Base-by-base conservation (phyloP, 2,888 invertebrate species). In the Plagiodera versicolora region DNA sequence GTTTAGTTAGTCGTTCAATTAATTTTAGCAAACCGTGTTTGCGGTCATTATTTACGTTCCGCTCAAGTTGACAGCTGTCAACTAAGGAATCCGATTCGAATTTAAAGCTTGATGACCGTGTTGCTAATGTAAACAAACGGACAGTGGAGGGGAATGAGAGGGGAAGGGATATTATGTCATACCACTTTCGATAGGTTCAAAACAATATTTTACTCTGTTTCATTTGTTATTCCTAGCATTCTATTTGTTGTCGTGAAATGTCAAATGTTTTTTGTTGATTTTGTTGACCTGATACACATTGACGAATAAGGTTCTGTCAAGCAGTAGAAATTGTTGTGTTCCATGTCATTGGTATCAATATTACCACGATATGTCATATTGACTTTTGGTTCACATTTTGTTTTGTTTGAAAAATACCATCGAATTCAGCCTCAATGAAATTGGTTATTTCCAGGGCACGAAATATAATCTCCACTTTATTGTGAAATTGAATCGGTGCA, bases 1-100 rank as follows among this genome's bases (percentile, higher is more conserved):
- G 32, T 10, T 32, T 5, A 2, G 14, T 50, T 28, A 49, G 8
- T 16, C 49, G 5, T 19, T 28, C 11, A 14, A 50, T 50, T 50
- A 14, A 39, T 39, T 14, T 30, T 3, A 28, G 14, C 30, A n/a
- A 28, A 24, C 50, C 14, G 16, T 30, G 2, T 14, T 14, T 14
- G 20, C 9, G 16, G 30, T 24, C 50, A 50, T 50, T 50, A 50
- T 50, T 50, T 32, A 50, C 30, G 28, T 17, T 32, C 30, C 28
- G 17, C 30, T 50, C 30, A 11, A 9, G 50, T 50, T 50, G 50
- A 50, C 50, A 50, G 50, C 50, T 50, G 50, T 50, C 50, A 50
- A 30, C 30, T 30, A 2, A 14, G n/a, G 6, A 39, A n/a, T 39
- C 39, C 11, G 39, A 39, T 14, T 14, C 14, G 14, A 11, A 14